Evolutionary conservation across 2,888 invertebrate species (phyloP), one percentile per base, ranked within the genome.

Genomic region (Minunthozetes semirufus): DNA sequence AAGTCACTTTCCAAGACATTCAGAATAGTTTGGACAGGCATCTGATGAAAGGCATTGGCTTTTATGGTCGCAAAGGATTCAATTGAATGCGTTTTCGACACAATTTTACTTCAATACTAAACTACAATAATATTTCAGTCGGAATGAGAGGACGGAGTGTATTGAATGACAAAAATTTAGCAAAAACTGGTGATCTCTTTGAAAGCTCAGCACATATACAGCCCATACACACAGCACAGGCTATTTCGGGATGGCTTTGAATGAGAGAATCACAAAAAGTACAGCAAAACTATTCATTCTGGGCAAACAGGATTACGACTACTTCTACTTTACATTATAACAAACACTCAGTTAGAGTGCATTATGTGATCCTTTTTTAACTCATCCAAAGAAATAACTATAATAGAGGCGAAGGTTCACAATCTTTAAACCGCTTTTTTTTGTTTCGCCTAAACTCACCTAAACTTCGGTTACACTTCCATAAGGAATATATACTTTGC

Each of bases 281-380:
- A 59, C 15, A 27, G 59, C 17, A n/a, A 29, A 66, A n/a, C 66
- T 38, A 66, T 66, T 38, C 38, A 66, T 66, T 66, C 33, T 27
- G 2, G 5, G 61, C 66, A 38, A 38, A 66, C 66, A 66, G 66
- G 33, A 66, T 38, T 66, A 38, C 38, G 3, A 66, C 6, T 33
- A 5, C n/a, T 25, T 61, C 59, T 59, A 19, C 29, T n/a, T 66
- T 17, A 33, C 66, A 33, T 66, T 38, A n/a, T 38, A 66, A 38
- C 66, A 66, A 66, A 66, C 66, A 66, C 66, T 66, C 19, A 33
- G 66, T 66, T 66, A 38, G 38, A 61, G 61, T 61, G 61, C 61
- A 61, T 61, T 61, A 61, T 66, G 59, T 59, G 66, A 66, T 66
- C 66, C 27, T n/a, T 19, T 66, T 66, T 38, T 66, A 38, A 33